These are phyloP conservation scores for Onchidella celtica DNA, from an alignment of 2,888 invertebrate species.

Conservation along the genomic window DNA sequence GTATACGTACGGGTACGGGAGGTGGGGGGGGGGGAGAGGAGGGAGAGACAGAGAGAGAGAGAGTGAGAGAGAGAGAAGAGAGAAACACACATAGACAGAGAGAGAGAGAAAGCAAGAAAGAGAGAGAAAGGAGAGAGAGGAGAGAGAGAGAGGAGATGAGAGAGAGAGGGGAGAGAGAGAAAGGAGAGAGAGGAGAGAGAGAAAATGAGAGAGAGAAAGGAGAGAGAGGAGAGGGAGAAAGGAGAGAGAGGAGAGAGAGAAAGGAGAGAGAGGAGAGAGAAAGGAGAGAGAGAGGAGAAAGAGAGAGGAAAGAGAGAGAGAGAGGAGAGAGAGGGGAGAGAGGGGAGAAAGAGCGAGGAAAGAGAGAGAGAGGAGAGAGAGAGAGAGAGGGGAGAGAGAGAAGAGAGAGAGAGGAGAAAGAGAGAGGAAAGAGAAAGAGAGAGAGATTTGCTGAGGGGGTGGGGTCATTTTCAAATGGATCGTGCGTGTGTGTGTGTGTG, in stretches of 20 bases:
- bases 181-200: neutral
- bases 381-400: neutral
- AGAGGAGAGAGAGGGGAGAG: neutral
- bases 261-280: neutral
- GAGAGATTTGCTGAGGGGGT: too few species aligned
- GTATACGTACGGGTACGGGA: too few species aligned
- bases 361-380: neutral
- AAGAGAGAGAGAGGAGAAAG: neutral
- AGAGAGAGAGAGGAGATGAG: neutral
- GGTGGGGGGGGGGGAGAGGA: too few species aligned
- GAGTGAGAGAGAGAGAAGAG: neutral
- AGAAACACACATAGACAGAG: neutral
- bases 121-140: neutral
- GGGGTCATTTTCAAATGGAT: too few species aligned
- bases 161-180: neutral
- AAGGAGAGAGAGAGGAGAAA: neutral
- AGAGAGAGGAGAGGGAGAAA: neutral
- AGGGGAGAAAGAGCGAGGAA: neutral
- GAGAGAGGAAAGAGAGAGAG: neutral
- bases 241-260: neutral
- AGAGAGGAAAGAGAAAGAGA: neutral
- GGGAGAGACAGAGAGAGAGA: neutral
- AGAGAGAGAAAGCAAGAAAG: neutral
- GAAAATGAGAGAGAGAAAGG: neutral
- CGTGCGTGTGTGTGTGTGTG: too few species aligned